A percentile compares a stretch with the other conserved stretches of the same genome.
phyloP scores from a whole-genome alignment of 2,113 vertebrate genomes.

The Corydoras sp. region DNA sequence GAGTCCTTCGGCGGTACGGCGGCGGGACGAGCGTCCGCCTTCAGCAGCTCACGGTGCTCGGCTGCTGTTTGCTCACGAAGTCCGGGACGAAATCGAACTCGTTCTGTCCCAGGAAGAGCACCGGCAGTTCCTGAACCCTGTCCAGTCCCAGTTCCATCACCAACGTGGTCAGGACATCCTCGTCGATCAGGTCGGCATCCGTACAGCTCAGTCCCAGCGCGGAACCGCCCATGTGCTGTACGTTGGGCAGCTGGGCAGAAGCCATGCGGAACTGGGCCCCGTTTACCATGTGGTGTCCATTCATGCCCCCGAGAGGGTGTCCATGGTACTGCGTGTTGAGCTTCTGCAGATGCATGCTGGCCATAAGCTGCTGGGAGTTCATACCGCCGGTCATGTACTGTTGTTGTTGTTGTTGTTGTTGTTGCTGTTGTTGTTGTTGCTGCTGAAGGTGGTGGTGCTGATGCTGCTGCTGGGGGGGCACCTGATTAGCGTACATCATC shows the following conservation, averaged over 20 bases:
- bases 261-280: constrained; percentile 71
- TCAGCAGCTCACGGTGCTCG: constrained; percentile 94
- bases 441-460: constrained; percentile 25
- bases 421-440: neutral
- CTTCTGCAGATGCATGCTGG: constrained; percentile 91
- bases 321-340: constrained; percentile 86
- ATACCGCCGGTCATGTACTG: constrained; percentile 79
- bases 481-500: constrained; percentile 71
- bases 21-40: too few relatives aligned
- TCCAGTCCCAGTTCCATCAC: constrained; percentile 93
- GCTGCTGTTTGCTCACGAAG: constrained; percentile 92
- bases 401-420: constrained; percentile 57
- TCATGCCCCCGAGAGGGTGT: constrained; percentile 72
- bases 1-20: neutral
- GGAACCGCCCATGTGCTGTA: constrained; percentile 76
- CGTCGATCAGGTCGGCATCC: constrained; percentile 92
- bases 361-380: constrained; percentile 81
- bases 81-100: constrained; percentile 97
- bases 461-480: constrained; percentile 42
- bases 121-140: constrained; percentile 91
- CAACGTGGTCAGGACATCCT: constrained; percentile 91
- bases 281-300: constrained; percentile 66
- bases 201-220: constrained; percentile 78
- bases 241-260: constrained; percentile 68
- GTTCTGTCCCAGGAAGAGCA: constrained; percentile 95